Conservation (phyloP, 1,140 invertebrate species). For the Chymomyza costata region DNA sequence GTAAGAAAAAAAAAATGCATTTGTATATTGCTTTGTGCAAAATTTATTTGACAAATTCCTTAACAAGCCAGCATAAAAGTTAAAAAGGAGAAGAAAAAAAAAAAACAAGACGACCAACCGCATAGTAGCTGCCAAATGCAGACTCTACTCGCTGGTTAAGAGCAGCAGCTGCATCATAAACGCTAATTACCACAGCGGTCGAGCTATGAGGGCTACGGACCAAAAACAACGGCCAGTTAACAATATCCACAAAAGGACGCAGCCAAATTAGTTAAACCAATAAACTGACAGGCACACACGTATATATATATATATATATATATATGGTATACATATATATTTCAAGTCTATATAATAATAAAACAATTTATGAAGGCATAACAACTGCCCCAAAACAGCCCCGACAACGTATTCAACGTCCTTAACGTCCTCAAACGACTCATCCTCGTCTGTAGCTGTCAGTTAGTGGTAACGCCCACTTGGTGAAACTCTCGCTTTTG, state of each 20-base stretch:
- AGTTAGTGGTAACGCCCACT: slow-evolving; percentile 68
- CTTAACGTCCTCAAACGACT: background rate
- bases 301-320: too few species aligned
- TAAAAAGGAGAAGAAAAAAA: background rate
- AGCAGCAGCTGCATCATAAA: slow-evolving; percentile 57
- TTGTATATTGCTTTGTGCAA: background rate
- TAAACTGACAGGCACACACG: slow-evolving; percentile 56
- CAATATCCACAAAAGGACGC: slow-evolving; percentile 2
- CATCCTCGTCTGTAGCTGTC: slow-evolving; percentile 34
- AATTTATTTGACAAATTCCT: slow-evolving; percentile 65
- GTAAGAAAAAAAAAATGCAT: too few species aligned
- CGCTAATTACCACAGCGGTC: slow-evolving; percentile 44
- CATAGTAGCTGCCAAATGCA: too few species aligned
- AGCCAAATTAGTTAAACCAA: slow-evolving; percentile 69
- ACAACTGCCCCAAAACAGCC: slow-evolving; percentile 42
- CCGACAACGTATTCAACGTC: slow-evolving; percentile 1
- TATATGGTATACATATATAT: slow-evolving; percentile 49
- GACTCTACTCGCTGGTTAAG: too few species aligned
- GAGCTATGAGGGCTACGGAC: too few species aligned
- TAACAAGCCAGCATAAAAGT: background rate
- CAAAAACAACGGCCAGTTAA: slow-evolving; percentile 2
- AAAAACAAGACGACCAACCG: slow-evolving; percentile 5
- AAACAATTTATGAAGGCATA: slow-evolving; percentile 71
- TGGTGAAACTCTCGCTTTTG: slow-evolving; percentile 37
- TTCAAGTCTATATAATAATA: slow-evolving; percentile 73